A percentile compares a stretch with the other conserved stretches of the same genome.
Evolutionary conservation across 2,113 vertebrate species (phyloP).

Genomic region (Numida meleagris): DNA sequence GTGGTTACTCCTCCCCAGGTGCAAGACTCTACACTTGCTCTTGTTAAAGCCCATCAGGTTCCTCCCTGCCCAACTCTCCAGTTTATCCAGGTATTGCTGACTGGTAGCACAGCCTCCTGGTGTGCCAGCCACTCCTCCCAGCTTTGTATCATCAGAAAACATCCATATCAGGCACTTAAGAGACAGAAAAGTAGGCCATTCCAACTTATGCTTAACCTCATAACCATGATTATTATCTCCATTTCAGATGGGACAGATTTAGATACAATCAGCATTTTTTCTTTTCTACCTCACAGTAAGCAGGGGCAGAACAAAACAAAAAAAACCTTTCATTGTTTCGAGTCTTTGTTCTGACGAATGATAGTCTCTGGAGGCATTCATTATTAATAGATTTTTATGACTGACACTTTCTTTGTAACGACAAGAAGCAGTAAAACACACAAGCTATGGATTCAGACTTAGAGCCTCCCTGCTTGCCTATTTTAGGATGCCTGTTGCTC

Average conservation of each 20-base stretch:
- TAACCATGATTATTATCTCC: background rate
- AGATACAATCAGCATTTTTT: background rate
- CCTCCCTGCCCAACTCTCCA: too few relatives aligned
- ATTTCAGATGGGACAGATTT: background rate
- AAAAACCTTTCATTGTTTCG: background rate
- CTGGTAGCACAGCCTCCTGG: too few relatives aligned
- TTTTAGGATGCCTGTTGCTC: background rate
- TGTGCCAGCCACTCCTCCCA: too few relatives aligned
- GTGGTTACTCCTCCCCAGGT: too few relatives aligned
- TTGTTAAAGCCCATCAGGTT: too few relatives aligned
- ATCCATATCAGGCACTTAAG: background rate
- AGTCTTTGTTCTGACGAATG: constrained; percentile 1
- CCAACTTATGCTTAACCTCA: background rate
- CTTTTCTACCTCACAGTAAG: background rate
- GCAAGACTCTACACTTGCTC: too few relatives aligned
- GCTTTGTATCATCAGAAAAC: too few relatives aligned
- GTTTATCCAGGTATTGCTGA: too few relatives aligned
- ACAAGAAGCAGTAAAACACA: background rate
- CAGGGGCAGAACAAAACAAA: background rate
- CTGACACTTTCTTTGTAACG: background rate
- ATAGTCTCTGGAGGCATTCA: background rate
- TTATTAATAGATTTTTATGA: background rate
- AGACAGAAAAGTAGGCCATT: background rate
- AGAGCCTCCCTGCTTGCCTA: background rate
- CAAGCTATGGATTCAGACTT: background rate